phyloP scores from a whole-genome alignment of 2,888 invertebrate species.

The Cephus pygmeus region DNA sequence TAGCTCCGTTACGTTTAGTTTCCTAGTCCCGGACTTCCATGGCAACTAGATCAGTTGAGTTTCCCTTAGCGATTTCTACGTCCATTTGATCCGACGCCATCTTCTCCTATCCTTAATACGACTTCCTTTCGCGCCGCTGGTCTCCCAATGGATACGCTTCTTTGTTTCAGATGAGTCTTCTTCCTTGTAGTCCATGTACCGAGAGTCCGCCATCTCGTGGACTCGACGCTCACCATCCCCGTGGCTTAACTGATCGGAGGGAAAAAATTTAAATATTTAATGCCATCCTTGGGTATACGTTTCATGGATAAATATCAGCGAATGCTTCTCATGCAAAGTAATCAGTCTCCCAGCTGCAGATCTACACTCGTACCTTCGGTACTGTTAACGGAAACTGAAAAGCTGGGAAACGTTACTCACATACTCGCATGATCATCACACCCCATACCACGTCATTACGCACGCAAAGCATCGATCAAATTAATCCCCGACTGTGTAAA shows the following conservation, averaged over 20 bases:
- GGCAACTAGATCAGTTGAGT: not conserved
- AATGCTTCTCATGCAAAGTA: not conserved
- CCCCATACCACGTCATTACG: slow-evolving; percentile 28
- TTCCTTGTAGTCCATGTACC: not conserved
- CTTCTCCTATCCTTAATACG: not conserved
- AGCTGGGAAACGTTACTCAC: slow-evolving; percentile 24
- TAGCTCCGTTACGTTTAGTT: slow-evolving; percentile 3
- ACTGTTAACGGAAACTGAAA: not conserved
- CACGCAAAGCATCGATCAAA: slow-evolving; percentile 52
- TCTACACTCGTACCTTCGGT: not conserved
- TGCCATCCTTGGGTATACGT: not conserved
- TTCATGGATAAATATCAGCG: not conserved
- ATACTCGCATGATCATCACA: slow-evolving; percentile 25
- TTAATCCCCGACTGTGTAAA: slow-evolving; percentile 44
- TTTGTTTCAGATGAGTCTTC: not conserved
- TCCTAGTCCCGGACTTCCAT: not conserved
- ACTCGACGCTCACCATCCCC: not conserved
- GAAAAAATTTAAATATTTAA: not conserved
- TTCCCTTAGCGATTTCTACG: not conserved
- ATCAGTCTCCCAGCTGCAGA: not conserved
- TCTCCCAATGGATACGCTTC: not conserved
- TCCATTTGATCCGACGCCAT: not conserved
- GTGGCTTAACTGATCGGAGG: not conserved
- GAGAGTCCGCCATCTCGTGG: not conserved
- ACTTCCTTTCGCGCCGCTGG: not conserved